These are phyloP conservation scores for Sminthurinus signatus DNA, from an alignment of 1,140 invertebrate species.

Conservation along the genomic window DNA sequence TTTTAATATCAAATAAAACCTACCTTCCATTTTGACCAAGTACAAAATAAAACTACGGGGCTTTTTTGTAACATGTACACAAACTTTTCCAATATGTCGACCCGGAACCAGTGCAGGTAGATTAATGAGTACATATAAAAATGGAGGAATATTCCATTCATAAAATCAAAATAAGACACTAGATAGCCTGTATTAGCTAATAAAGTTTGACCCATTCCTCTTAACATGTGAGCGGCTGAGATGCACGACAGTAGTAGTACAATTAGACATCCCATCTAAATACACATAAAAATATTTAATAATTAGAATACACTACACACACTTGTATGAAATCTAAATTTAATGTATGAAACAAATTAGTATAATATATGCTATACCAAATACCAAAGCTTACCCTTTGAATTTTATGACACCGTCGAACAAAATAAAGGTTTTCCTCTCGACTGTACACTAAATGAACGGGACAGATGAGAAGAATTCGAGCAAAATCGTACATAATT, in stretches of 20 bases:
- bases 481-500: neutral
- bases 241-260: neutral
- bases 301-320: neutral
- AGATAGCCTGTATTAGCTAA: neutral
- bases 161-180: neutral
- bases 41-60: neutral
- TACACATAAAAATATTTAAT: neutral
- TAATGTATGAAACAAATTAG: neutral
- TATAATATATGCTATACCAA: neutral
- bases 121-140: neutral
- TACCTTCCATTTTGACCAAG: too few species aligned
- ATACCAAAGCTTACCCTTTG: neutral
- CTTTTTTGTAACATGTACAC: neutral
- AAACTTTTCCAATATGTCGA: neutral
- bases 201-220: neutral
- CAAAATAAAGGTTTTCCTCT: neutral
- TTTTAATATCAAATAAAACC: too few species aligned
- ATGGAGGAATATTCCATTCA: conserved; percentile 1
- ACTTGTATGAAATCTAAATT: neutral
- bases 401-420: neutral
- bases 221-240: neutral
- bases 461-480: neutral
- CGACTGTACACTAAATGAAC: neutral
- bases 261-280: neutral
- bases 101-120: neutral